Evolutionary conservation across 2,797 vertebrate species (phyloP), one percentile per base, ranked within the genome.

Genomic region (Chelon auratus): DNA sequence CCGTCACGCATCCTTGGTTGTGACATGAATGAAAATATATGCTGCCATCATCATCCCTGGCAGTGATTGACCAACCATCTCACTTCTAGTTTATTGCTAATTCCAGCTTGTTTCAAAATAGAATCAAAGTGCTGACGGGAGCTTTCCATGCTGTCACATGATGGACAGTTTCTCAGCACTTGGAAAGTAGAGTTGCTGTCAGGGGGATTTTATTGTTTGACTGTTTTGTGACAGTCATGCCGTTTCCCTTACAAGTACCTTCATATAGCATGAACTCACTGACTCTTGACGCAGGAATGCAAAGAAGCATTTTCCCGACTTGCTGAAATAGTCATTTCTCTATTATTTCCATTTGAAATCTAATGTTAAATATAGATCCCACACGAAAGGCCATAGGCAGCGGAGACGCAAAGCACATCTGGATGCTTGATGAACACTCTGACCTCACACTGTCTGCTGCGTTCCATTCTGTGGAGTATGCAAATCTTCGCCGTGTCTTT

Each of bases 111-210:
- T 63, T 73, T 78, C 40, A 78, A 70, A 87, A 87, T 75, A 82
- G 76, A 79, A 40, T 30, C 52, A 37, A 36, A 79, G 76, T 85
- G 83, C 82, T 90, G 87, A 91, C 77, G n/a, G 72, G 52, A 66
- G 22, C 42, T 77, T 82, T 86, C 77, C 77, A 14, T 45, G 11
- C 51, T 67, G 53, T 84, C 85, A 82, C 72, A 78, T 81, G 84
- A 83, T 36, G 47, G 71, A 45, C 54, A 53, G 57, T 68, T 66
- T 58, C 72, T 74, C 56, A 40, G 42, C 12, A 20, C 63, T 22
- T 11, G 77, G 80, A 66, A 33, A 33, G 30, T 33, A 47, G 17
- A 24, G 18, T 22, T 33, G 33, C 30, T 58, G 50, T 5, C 37
- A 39, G 45, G 17, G 62, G 30, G 48, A 37, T 45, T 37, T 20